Evolutionary conservation across 1,140 invertebrate genomes (phyloP).

Genomic region (Drosophila lacteicornis): DNA sequence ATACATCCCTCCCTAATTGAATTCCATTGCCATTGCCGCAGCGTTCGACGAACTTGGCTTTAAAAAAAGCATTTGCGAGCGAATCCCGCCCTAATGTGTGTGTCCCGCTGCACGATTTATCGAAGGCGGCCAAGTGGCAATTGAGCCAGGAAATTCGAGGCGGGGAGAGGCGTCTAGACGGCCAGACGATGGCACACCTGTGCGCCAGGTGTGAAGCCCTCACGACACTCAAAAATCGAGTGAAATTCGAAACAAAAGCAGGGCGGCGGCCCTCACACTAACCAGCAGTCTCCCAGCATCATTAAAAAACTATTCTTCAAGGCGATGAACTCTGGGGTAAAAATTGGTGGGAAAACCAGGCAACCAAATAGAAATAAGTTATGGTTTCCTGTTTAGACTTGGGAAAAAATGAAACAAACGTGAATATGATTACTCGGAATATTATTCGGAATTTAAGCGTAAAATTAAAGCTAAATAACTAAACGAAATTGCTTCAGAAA

Average conservation of each 20-base stretch:
- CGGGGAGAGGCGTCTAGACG: constrained; percentile 58
- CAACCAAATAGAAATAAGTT: background rate
- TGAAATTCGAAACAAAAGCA: constrained; percentile 23
- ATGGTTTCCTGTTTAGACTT: constrained; percentile 15
- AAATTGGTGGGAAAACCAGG: background rate
- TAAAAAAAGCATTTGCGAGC: constrained; percentile 31
- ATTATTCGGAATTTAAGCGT: background rate
- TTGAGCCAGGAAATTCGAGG: constrained; percentile 23
- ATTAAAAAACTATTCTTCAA: constrained; percentile 36
- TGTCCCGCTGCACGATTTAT: constrained; percentile 55
- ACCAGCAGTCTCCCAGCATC: constrained; percentile 1
- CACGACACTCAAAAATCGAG: constrained; percentile 18
- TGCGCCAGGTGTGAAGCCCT: constrained; percentile 30
- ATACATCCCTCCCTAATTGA: constrained; percentile 68
- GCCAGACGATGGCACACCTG: constrained; percentile 65
- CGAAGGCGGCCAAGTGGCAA: constrained; percentile 53
- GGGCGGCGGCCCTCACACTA: background rate
- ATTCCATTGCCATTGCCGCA: constrained; percentile 53
- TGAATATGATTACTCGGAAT: background rate
- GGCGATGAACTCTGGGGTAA: background rate
- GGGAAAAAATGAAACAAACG: background rate
- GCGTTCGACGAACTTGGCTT: constrained; percentile 30
- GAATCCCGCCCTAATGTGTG: constrained; percentile 37
- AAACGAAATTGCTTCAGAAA: background rate
- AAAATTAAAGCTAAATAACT: background rate